Base-by-base conservation (phyloP, 2,888 invertebrate species). In the Metopia argyrocephala region DNA sequence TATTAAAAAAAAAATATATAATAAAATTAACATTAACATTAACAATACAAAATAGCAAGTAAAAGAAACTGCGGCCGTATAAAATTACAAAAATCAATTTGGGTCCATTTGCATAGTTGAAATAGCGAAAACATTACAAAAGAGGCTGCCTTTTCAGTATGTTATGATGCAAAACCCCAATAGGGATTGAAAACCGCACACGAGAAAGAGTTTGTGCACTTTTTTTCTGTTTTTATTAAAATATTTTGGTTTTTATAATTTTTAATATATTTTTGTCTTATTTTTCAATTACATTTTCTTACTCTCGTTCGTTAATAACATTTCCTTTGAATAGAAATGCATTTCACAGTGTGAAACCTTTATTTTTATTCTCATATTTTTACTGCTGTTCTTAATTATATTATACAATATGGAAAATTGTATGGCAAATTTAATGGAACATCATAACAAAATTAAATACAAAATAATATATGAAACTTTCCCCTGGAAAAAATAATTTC, bases 271-370 rank as follows among this genome's bases (percentile, higher is more conserved):
- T 54, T 54, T 21, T n/a, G 20, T 31, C 21, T 52, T 38, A 2
- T 25, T 27, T 7, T 27, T 54, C n/a, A 15, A 54, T 62, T 66
- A 25, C 62, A n/a, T 64, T 18, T 45, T 64, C 71, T 57, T 61
- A 59, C 73, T 76, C 45, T 57, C n/a, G 21, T 69, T 80, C 76
- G 76, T 80, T 80, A 76, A 74, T 80, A 80, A 74, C 76, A 76
- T 64, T 80, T 80, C 50, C 69, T 76, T n/a, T 76, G 68, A 76
- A 80, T 64, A 74, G 69, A 65, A 80, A 76, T 80, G 80, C 80
- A 80, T 76, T 80, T 80, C 87, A 84, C 87, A 87, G 87, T 87
- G 66, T 87, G 87, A 85, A 84, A 76, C 85, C 84, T 83, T 80
- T 76, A 31, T 76, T 84, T 82, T 76, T 62, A 50, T 74, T 71